Evolutionary conservation across 1,140 invertebrate species (phyloP).

Genomic region (Aleiodes sp.): DNA sequence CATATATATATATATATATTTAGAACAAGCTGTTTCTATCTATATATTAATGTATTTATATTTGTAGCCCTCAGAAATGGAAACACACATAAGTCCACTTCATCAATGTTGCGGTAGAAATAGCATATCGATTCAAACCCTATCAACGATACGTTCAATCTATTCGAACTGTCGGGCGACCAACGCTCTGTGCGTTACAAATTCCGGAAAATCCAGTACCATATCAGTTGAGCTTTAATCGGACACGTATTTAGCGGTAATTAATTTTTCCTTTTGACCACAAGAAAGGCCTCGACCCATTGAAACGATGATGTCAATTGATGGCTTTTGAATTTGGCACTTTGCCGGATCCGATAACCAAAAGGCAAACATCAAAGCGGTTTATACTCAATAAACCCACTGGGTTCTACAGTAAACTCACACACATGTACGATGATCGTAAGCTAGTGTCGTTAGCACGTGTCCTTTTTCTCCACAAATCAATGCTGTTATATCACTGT

Average conservation of each 20-base stretch:
- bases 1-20: constrained; percentile 13
- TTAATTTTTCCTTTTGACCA: too few relatives aligned
- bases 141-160: neutral
- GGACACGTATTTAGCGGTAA: too few relatives aligned
- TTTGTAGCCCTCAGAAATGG: constrained; percentile 6
- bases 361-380: neutral
- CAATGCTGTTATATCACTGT: neutral
- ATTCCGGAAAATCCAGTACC: too few relatives aligned
- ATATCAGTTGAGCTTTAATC: too few relatives aligned
- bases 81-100: constrained; percentile 21
- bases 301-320: too few relatives aligned
- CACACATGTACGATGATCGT: neutral
- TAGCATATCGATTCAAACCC: neutral
- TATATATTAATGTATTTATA: neutral
- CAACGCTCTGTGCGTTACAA: too few relatives aligned
- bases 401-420: neutral
- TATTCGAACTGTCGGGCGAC: neutral
- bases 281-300: too few relatives aligned
- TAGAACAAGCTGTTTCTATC: too few relatives aligned
- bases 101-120: neutral
- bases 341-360: neutral
- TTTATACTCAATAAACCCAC: neutral
- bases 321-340: neutral
- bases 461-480: neutral
- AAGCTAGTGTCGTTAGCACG: neutral